Evolutionary conservation across 2,888 invertebrate species (phyloP).

Genomic region (Drosophila kambysellisi): DNA sequence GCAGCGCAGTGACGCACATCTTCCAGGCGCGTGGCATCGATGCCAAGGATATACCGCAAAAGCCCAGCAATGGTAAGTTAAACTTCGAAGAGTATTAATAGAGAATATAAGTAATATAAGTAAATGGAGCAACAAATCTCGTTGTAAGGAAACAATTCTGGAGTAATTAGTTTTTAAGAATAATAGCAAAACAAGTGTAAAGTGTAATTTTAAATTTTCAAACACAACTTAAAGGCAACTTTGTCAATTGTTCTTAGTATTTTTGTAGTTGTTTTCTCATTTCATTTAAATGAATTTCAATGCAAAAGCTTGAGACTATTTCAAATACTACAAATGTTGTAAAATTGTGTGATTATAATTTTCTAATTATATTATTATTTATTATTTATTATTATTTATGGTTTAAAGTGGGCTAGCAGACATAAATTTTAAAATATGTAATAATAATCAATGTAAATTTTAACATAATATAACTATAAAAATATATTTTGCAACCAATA

Average conservation of each 20-base stretch:
- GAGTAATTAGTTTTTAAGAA: not conserved
- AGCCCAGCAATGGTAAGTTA: conserved; percentile 86
- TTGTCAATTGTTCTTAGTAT: not conserved
- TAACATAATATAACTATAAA: not conserved
- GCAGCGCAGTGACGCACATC: conserved; percentile 85
- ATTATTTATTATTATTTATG: no score
- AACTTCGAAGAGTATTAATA: not conserved
- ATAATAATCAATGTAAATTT: not conserved
- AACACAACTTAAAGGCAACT: not conserved
- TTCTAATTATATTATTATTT: no score
- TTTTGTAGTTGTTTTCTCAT: not conserved
- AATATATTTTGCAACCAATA: not conserved
- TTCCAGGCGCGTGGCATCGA: conserved; percentile 86
- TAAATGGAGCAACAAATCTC: not conserved
- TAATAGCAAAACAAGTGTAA: not conserved
- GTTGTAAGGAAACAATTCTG: not conserved
- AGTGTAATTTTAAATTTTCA: not conserved
- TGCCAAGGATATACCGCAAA: conserved; percentile 86
- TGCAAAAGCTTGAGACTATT: not conserved
- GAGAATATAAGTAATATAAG: not conserved
- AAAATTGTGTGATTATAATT: not conserved
- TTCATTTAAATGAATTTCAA: not conserved
- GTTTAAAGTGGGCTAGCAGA: not conserved
- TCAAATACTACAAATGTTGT: not conserved
- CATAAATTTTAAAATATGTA: not conserved